A percentile compares a stretch with the other conserved stretches of the same genome.
phyloP scores from a whole-genome alignment of 2,888 invertebrate species.

The Microplitis manilae region DNA sequence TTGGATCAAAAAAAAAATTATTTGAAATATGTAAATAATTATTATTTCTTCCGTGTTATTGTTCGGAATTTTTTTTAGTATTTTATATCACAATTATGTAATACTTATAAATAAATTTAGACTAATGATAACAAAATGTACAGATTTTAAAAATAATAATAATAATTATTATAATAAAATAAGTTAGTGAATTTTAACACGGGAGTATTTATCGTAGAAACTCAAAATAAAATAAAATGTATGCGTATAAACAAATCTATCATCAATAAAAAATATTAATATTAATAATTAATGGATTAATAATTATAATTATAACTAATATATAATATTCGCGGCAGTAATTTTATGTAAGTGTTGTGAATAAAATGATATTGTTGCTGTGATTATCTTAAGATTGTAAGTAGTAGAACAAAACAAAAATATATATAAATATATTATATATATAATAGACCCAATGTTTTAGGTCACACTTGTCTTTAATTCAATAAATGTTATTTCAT shows the following conservation, averaged over 20 bases:
- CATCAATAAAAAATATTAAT: constrained; percentile 59
- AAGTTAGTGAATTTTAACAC: constrained; percentile 19
- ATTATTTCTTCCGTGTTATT: not conserved
- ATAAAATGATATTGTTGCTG: constrained; percentile 73
- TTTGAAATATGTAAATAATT: constrained; percentile 8
- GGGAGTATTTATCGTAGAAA: constrained; percentile 19
- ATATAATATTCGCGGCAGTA: constrained; percentile 70
- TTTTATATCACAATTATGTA: constrained; percentile 10
- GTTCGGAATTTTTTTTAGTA: not conserved
- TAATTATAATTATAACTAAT: constrained; percentile 61
- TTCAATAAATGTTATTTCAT: constrained; percentile 72
- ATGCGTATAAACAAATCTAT: constrained; percentile 68
- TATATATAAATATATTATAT: constrained; percentile 49
- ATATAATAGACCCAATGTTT: constrained; percentile 64
- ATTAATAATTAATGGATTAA: constrained; percentile 21
- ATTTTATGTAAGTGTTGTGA: constrained; percentile 72
- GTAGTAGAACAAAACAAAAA: constrained; percentile 61
- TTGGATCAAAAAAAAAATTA: constrained; percentile 19
- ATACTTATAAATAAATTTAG: constrained; percentile 21
- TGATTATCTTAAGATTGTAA: constrained; percentile 72
- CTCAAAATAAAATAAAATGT: constrained; percentile 62
- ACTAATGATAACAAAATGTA: not conserved
- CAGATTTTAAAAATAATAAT: constrained; percentile 16
- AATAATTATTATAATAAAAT: constrained; percentile 30
- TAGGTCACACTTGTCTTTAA: constrained; percentile 69